phyloP scores from a whole-genome alignment of 35 echinoderm and acorn worm species.

The Stichopus chloronotus region DNA sequence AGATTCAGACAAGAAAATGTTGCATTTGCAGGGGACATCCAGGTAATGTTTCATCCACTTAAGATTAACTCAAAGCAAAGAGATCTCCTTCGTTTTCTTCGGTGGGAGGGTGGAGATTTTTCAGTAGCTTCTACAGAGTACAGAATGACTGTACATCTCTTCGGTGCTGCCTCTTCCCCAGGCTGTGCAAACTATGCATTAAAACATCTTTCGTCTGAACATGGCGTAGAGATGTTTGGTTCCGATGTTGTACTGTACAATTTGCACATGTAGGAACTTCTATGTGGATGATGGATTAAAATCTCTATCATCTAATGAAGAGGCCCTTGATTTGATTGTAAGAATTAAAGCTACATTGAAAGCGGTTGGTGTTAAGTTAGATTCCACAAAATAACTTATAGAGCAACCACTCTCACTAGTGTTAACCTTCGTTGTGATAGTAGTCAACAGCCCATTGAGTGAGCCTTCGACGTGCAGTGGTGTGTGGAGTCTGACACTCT shows the following conservation, averaged over 20 bases:
- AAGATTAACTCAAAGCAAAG: conserved; percentile 18
- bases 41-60: conserved; percentile 77
- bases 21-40: conserved; percentile 66
- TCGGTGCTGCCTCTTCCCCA: conserved; percentile 64
- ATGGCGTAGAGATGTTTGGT: conserved; percentile 55
- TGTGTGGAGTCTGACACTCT: conserved; percentile 52
- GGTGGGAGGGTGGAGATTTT: conserved; percentile 62
- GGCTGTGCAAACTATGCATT: conserved; percentile 68
- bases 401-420: conserved; percentile 14
- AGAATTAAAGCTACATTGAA: conserved; percentile 47
- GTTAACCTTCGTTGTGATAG: conserved; percentile 47
- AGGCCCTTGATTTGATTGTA: conserved; percentile 46
- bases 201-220: conserved; percentile 48
- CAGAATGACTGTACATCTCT: conserved; percentile 69
- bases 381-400: too few relatives aligned
- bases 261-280: conserved; percentile 53
- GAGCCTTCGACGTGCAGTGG: conserved; percentile 60
- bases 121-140: conserved; percentile 49
- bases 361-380: conserved; percentile 51
- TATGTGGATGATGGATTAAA: conserved; percentile 71
- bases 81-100: conserved; percentile 70
- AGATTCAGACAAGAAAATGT: conserved; percentile 66
- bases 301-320: conserved; percentile 31
- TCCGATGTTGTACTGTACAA: background rate
- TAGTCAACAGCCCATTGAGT: conserved; percentile 29